Evolutionary conservation across 2,888 invertebrate genomes (phyloP), one percentile per base, ranked within the genome.

Genomic region (Venustoraphidia nigricollis): DNA sequence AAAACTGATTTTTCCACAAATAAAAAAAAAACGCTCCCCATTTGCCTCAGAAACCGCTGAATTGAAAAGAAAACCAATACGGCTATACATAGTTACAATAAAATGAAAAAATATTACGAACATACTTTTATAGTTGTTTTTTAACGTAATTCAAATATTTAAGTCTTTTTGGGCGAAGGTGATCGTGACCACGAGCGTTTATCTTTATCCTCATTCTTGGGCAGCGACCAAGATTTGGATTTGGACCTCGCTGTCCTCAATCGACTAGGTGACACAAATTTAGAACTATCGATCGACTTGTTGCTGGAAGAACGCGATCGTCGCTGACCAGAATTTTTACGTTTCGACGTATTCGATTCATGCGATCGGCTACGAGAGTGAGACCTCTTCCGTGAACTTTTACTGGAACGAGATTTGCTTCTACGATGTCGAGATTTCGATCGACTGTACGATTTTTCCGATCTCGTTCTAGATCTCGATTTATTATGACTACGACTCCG

Each of bases 151-250:
- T 3, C 4, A 17, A 3, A 4, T 17, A 17, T 17, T 27, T 27
- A 27, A 27, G 6, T 27, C 27, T 27, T 27, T 27, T 27, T 27
- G 27, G 27, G 27, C 6, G 27, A 27, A 27, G 72, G 73, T 46
- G 71, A 70, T 52, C 68, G 71, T 0, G 77, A 75, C 76, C 77
- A 76, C 0, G 74, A 74, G 52, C 70, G 69, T 40, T 64, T 53
- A 36, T 57, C 56, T 40, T 57, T 50, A 2, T 62, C 60, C 2
- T 65, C 54, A 61, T 70, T 55, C 49, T 67, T 54, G 9, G 76
- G 76, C 44, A 75, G 59, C 0, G 80, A 79, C 77, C 79, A 79
- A 11, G 79, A 78, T 53, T 73, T 75, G 1, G 77, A 75, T 1
- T 74, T 62, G 2, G 64, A 64, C 38, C 63, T 59, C 50, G 51